Conservation (phyloP, 1,140 invertebrate species). For the Drosophila funebris region DNA sequence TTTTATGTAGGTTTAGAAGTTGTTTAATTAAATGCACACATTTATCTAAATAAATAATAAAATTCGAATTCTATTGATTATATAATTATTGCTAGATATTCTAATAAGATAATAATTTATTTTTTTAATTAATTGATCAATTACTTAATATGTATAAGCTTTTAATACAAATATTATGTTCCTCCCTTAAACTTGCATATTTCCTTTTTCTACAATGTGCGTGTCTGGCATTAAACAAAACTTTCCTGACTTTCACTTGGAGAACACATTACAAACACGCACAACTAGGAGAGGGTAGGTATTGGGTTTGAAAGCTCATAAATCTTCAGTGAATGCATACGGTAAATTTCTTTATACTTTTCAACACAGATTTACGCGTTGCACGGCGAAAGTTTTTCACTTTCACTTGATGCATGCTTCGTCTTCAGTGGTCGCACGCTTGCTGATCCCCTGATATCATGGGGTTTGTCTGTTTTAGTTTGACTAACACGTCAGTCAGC, state of each 20-base stretch:
- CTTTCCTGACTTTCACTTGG: conserved; percentile 33
- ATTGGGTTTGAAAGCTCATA: conserved; percentile 44
- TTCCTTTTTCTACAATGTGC: conserved; percentile 14
- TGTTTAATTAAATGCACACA: too few relatives aligned
- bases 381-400: conserved; percentile 72
- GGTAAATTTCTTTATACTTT: conserved; percentile 63
- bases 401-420: conserved; percentile 72
- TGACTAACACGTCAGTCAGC: conserved; percentile 53
- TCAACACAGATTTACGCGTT: conserved; percentile 64
- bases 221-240: conserved; percentile 38
- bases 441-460: background rate
- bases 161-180: background rate
- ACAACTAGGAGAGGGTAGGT: background rate
- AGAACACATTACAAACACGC: conserved; percentile 31
- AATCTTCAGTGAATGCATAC: conserved; percentile 66
- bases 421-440: conserved; percentile 7
- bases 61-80: too few relatives aligned
- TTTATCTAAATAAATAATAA: too few relatives aligned
- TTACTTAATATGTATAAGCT: background rate
- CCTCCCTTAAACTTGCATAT: too few relatives aligned
- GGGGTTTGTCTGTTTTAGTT: conserved; percentile 35
- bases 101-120: too few relatives aligned
- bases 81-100: too few relatives aligned
- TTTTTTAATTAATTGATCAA: background rate
- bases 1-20: too few relatives aligned